Base-by-base conservation (phyloP, 2,888 invertebrate species). In the Dyspetes luteomarginatus region DNA sequence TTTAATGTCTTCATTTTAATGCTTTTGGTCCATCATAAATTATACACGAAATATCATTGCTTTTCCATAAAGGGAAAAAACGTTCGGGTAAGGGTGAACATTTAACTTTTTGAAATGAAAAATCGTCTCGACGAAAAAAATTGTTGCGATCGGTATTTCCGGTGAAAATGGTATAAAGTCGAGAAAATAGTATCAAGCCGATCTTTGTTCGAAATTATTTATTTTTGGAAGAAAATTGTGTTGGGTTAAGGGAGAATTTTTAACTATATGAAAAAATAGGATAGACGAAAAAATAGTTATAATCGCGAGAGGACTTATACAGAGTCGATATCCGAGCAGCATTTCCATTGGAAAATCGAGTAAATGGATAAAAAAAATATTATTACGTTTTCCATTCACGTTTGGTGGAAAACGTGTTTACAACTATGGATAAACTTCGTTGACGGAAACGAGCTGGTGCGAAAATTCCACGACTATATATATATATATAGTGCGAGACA, bases 321-420 rank as follows among this genome's bases (percentile, higher is more conserved):
- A 36, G 9, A 80, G 60, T 80, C 71, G 75, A 80, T 75, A 80
- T 75, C 75, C 69, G 65, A 75, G 60, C 52, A 28, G 65, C 64
- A 58, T 75, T 67, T 75, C 69, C 64, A 28, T 60, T 67, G 65
- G 64, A 65, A 72, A 81, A 83, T 81, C 74, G 82, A 83, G 81
- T 83, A 81, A 82, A 83, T 76, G 74, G 72, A 73, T 36, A 73
- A 80, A 82, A n/a, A n/a, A n/a, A 80, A 71, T 81, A 58, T 75
- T 64, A 82, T 83, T 78, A 22, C 76, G 78, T 81, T 83, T 83
- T 83, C 78, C 81, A 81, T 83, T 78, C 78, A 83, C 81, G 78
- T 82, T 77, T 64, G 82, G 67, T 76, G 62, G 58, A 56, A 52
- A 75, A 75, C 71, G 78, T 45, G 78, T 58, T 75, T 74, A 52